Evolutionary conservation across 2,797 vertebrate genomes (phyloP).

Genomic region (Helostoma temminkii): DNA sequence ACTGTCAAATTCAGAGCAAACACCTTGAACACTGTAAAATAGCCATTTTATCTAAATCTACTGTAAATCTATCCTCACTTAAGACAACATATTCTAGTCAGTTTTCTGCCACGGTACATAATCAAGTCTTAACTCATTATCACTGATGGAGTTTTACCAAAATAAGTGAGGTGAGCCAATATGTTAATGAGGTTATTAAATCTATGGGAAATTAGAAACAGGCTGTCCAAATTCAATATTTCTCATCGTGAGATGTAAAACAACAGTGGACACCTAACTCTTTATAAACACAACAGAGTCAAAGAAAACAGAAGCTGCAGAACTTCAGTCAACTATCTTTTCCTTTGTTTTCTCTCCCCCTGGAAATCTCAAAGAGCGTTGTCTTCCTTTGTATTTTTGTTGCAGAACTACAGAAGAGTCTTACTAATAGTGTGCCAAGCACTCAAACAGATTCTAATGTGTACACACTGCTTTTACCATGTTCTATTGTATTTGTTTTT

Average conservation of each 20-base stretch:
- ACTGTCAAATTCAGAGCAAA: slow-evolving; percentile 56
- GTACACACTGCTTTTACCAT: not conserved
- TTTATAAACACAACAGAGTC: slow-evolving; percentile 31
- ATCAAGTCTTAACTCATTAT: not conserved
- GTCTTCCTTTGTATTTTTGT: slow-evolving; percentile 4
- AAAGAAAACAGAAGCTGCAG: slow-evolving; percentile 25
- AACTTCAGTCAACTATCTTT: slow-evolving; percentile 10
- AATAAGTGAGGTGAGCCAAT: not conserved
- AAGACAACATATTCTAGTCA: not conserved
- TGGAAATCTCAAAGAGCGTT: slow-evolving; percentile 5
- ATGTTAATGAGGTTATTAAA: too few relatives aligned
- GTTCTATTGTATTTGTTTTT: not conserved
- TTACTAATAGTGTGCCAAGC: not conserved
- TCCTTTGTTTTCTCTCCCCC: slow-evolving; percentile 27
- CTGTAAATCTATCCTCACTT: not conserved
- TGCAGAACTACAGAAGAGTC: not conserved
- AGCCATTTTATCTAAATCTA: slow-evolving; percentile 20
- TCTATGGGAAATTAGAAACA: not conserved
- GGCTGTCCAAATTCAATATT: not conserved
- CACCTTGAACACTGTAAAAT: slow-evolving; percentile 59
- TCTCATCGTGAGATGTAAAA: slow-evolving; percentile 28
- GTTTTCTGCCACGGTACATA: slow-evolving; percentile 2
- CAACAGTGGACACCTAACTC: slow-evolving; percentile 15
- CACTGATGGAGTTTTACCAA: not conserved
- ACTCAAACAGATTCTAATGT: not conserved